Conservation (phyloP, 2,888 invertebrate species). For the Scotopteryx bipunctaria region DNA sequence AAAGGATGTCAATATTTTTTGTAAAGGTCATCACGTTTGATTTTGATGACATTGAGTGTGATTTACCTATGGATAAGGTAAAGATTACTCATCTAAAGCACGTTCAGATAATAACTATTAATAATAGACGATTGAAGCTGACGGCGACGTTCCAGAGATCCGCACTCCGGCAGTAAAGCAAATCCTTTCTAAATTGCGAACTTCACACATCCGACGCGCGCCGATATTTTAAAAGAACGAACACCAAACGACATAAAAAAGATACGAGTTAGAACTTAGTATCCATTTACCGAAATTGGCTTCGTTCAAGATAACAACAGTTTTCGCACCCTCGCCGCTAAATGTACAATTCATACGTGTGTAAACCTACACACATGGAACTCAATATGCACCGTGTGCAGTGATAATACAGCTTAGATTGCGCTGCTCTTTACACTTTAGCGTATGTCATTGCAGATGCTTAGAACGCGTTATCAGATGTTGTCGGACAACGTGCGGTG, state of each 20-base stretch:
- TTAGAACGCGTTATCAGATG: conserved; percentile 68
- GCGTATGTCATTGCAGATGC: conserved; percentile 72
- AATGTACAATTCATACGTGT: conserved; percentile 82
- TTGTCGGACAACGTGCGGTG: conserved; percentile 65
- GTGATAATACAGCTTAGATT: conserved; percentile 37
- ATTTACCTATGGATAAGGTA: too few species aligned
- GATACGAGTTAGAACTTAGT: conserved; percentile 83
- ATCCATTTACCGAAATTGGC: conserved; percentile 83
- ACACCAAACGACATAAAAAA: conserved; percentile 72
- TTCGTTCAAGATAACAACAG: conserved; percentile 82
- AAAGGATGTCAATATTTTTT: conserved; percentile 9
- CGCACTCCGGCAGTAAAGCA: conserved; percentile 61
- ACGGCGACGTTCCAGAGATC: conserved; percentile 32
- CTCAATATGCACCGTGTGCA: conserved; percentile 39
- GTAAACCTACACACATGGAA: conserved; percentile 52
- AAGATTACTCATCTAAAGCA: background rate
- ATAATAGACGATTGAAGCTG: conserved; percentile 31
- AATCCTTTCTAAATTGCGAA: conserved; percentile 78
- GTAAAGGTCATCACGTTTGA: background rate
- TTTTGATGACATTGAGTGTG: too few species aligned
- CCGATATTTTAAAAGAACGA: conserved; percentile 80
- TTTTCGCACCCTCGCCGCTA: conserved; percentile 81
- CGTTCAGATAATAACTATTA: conserved; percentile 29
- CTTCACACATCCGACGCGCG: conserved; percentile 58
- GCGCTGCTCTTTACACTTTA: conserved; percentile 37